Conservation (phyloP, 2,113 vertebrate species). For the Eurystomus gularis region DNA sequence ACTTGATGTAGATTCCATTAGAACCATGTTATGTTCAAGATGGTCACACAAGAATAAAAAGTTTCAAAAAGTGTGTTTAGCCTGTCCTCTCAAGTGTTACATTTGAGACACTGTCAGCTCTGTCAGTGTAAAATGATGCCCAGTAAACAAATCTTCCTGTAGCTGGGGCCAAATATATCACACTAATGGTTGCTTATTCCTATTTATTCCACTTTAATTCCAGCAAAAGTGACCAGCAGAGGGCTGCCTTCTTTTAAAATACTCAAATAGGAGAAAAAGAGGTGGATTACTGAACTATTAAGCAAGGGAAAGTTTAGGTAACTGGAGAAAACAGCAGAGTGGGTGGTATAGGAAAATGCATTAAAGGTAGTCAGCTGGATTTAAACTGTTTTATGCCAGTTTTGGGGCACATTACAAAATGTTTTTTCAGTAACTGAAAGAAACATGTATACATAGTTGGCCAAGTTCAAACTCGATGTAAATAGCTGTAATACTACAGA, state of each 20-base stretch:
- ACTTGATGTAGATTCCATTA: neutral
- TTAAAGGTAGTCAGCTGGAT: neutral
- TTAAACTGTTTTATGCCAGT: neutral
- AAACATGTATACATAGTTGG: neutral
- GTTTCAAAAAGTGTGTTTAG: neutral
- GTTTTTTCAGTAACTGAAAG: neutral
- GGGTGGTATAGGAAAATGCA: neutral
- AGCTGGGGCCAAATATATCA: fast-evolving
- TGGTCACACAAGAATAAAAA: neutral
- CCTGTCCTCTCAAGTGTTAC: neutral
- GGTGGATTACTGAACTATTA: neutral
- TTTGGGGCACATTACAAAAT: neutral
- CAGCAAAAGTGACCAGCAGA: neutral
- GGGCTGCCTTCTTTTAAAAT: conserved; percentile 29
- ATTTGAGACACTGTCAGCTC: neutral
- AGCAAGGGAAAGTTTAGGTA: neutral
- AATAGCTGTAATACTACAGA: neutral
- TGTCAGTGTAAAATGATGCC: neutral
- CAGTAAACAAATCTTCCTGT: neutral
- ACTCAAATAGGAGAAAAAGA: neutral
- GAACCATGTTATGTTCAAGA: neutral
- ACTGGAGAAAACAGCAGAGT: neutral
- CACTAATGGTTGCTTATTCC: neutral
- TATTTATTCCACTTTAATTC: neutral
- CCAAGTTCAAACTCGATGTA: neutral